Evolutionary conservation across 2,888 invertebrate species (phyloP), one percentile per base, ranked within the genome.

Genomic region (Flexamia atlantica): DNA sequence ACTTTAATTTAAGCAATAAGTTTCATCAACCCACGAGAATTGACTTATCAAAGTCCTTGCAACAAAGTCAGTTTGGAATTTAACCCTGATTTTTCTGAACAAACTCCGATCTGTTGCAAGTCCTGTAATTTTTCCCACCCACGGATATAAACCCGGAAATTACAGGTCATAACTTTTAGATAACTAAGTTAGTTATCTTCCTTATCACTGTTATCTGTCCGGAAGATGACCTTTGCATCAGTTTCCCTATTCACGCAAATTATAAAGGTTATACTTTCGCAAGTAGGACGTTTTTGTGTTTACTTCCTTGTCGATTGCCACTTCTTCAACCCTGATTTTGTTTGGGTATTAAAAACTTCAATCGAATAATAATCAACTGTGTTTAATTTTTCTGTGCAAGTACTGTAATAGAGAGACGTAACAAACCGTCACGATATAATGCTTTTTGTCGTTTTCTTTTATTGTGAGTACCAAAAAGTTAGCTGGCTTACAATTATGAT

Each of bases 191-290:
- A 46, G 14, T 46, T 46, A 46, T 46, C 12, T 3, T 46, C 14
- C 57, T 57, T 57, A 57, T 57, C 57, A 57, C 20, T 23, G 7
- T 57, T 57, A 57, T 57, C 57, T 23, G 1, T 14, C 9, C 4
- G 57, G 57, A 23, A 57, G 25, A 64, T 70, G 70, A 70, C 70
- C 70, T 70, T 40, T 10, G 70, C 40, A 70, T 70, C 40, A 40
- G 70, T 70, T 70, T 70, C 70, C 70, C 32, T 70, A 40, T 36
- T 70, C 70, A 28, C 36, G 70, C 40, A 70, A 70, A 70, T 40
- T 70, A 28, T 12, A 70, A 40, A 70, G 68, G 70, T 68, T 68
- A 68, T 68, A 32, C 5, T 68, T 68, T 68, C 30, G 68, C 70
- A 70, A 70, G 12, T 12, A 20, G 9, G 7, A 28, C 40, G n/a